Base-by-base conservation (phyloP, 2,113 vertebrate species). In the Sinosuthora webbiana region DNA sequence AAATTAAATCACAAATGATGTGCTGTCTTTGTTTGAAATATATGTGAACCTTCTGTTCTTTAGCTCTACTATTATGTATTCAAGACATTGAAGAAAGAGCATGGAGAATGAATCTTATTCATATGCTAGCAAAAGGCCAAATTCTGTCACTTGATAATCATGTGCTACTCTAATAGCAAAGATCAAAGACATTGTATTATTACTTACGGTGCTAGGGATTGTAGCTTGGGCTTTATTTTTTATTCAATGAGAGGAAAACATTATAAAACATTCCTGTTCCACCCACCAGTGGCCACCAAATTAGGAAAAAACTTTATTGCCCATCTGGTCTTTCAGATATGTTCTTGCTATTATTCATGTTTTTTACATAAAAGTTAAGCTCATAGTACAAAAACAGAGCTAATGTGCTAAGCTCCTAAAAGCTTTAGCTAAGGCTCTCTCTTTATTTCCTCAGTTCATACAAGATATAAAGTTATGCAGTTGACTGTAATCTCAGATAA, bases 141-240 rank as follows among this genome's bases (percentile, higher is more conserved):
- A 41, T 80, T 91, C 27, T 56, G 10, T 49, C 45, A 62, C 35
- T 62, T 47, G 10, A 42, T 73, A 80, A 64, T 18, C 6, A 20
- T 33, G 6, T 45, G 4, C 6, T 56, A 71, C 35, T 20, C 14
- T 5, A 60, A 60, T 8, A 22, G 28, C 17, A 64, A 63, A 83
- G 9, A 73, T 23, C 6, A 19, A 81, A 80, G 10, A 7, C 7
- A 37, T 9, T 63, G 0, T 21, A n/a, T 23, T 79, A 37, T 74
- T 90, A 81, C 55, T 87, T 89, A 87, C 39, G 55, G 37, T 8
- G 1, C 22, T 65, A 49, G 37, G 41, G 24, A 30, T 71, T 83
- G 44, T 76, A 95, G 67, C 28, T 88, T 95, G 78, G 56, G 15
- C 69, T 85, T 87, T 87, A 76, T 77, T 96, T 95, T 81, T 65